phyloP scores from a whole-genome alignment of 2,797 vertebrate genomes.

The Myripristis murdjan region DNA sequence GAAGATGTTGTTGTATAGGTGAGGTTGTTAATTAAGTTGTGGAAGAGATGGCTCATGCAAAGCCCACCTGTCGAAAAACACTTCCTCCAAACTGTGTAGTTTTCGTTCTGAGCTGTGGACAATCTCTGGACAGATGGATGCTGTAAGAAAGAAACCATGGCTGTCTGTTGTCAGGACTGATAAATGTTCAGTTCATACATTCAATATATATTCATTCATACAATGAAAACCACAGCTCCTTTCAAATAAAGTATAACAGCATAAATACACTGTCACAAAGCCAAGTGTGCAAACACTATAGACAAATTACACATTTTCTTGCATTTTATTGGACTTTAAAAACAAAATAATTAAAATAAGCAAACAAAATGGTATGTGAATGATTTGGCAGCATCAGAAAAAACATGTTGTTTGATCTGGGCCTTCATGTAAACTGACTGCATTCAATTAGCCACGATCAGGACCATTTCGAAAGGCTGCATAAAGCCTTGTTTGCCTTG shows the following conservation, averaged over 20 bases:
- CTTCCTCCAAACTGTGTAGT: slow-evolving; percentile 28
- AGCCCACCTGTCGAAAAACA: slow-evolving; percentile 45
- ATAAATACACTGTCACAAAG: no score
- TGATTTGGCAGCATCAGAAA: slow-evolving; percentile 44
- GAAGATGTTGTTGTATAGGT: slow-evolving; percentile 31
- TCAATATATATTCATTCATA: no score
- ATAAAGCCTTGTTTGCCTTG: slow-evolving; percentile 49
- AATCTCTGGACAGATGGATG: slow-evolving; percentile 9
- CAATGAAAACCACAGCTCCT: no score
- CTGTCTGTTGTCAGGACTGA: no score
- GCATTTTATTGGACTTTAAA: no score
- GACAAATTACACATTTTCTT: no score
- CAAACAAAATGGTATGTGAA: slow-evolving; percentile 47
- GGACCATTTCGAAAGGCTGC: slow-evolving; percentile 16
- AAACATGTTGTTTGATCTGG: slow-evolving; percentile 34
- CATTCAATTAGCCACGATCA: slow-evolving; percentile 13
- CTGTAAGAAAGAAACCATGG: no score
- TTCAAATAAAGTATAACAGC: no score
- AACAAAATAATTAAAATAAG: slow-evolving; percentile 47
- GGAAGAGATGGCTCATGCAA: slow-evolving; percentile 60
- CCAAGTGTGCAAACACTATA: no score
- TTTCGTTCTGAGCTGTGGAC: slow-evolving; percentile 31
- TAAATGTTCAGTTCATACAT: no score
- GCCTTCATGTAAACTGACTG: slow-evolving; percentile 22
- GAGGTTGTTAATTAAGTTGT: slow-evolving; percentile 58